A percentile compares a stretch with the other conserved stretches of the same genome.
These are phyloP conservation scores for Atherix ibis DNA, from an alignment of 2,888 invertebrate species.

Conservation along the genomic window DNA sequence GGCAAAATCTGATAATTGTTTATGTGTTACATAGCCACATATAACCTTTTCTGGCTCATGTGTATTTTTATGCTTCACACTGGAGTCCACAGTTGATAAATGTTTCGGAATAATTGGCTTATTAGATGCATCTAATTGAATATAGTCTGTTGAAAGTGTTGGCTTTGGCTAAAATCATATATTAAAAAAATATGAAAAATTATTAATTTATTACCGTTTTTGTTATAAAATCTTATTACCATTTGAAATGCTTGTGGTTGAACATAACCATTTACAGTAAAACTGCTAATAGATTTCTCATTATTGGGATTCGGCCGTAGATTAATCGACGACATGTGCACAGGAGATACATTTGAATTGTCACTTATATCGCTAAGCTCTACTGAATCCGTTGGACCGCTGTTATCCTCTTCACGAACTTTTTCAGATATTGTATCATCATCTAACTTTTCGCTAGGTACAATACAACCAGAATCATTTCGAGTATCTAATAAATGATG, in stretches of 20 bases:
- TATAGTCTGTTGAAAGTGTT: conserved; percentile 15
- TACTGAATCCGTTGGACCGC: conserved; percentile 14
- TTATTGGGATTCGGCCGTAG: conserved; percentile 3
- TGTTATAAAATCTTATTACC: conserved; percentile 12
- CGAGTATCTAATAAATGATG: conserved; percentile 15
- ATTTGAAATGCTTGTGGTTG: conserved; percentile 15
- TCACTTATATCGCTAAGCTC: conserved; percentile 16
- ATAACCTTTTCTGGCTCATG: conserved; percentile 12
- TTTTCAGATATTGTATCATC: conserved; percentile 9
- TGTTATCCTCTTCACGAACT: conserved; percentile 11
- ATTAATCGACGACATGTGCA: conserved; percentile 10
- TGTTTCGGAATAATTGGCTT: conserved; percentile 13
- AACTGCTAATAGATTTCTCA: conserved; percentile 13
- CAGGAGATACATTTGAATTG: conserved; percentile 13
- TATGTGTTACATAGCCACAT: conserved; percentile 23
- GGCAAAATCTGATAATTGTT: conserved; percentile 22
- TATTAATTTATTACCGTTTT: background rate
- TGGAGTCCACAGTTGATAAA: conserved; percentile 7
- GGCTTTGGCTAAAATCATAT: conserved; percentile 1
- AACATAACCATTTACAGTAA: conserved; percentile 17
- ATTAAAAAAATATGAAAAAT: background rate
- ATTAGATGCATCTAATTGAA: conserved; percentile 15
- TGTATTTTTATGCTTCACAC: conserved; percentile 8
- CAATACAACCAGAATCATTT: conserved; percentile 14
- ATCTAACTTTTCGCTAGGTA: conserved; percentile 10